Evolutionary conservation across 1,140 invertebrate genomes (phyloP).

Genomic region (Zaprionus gabonicus): DNA sequence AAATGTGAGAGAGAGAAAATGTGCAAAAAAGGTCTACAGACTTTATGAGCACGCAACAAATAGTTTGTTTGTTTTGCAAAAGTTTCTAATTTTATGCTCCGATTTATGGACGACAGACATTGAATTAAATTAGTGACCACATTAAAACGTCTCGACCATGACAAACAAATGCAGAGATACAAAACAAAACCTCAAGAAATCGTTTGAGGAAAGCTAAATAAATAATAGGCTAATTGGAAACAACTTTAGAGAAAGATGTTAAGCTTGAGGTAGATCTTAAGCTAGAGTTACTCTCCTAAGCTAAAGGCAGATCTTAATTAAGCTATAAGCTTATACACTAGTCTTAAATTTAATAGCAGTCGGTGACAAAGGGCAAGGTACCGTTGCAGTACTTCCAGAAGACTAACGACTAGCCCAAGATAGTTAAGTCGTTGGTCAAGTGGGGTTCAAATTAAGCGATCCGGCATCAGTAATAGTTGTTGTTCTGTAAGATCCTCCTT

Average conservation of each 20-base stretch:
- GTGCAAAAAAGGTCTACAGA: slow-evolving; percentile 35
- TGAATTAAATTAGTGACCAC: slow-evolving; percentile 35
- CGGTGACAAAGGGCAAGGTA: slow-evolving; percentile 44
- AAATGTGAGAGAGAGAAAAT: slow-evolving; percentile 30
- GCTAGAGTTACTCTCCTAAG: too few species aligned
- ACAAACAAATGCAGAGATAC: not conserved
- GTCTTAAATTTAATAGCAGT: slow-evolving; percentile 49
- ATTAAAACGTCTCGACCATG: slow-evolving; percentile 9
- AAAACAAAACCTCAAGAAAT: slow-evolving; percentile 14
- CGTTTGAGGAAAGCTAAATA: not conserved
- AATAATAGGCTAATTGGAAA: not conserved
- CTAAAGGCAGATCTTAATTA: too few species aligned
- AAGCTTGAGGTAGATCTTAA: not conserved
- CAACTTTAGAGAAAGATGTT: not conserved
- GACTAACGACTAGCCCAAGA: slow-evolving; percentile 45
- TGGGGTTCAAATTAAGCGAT: not conserved
- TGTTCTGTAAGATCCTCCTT: slow-evolving; percentile 75
- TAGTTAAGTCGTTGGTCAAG: not conserved
- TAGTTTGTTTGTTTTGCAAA: slow-evolving; percentile 47
- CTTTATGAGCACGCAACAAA: slow-evolving; percentile 37
- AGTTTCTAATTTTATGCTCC: slow-evolving; percentile 52
- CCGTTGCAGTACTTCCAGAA: slow-evolving; percentile 55
- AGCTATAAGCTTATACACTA: too few species aligned
- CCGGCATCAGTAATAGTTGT: slow-evolving; percentile 66
- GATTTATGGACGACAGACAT: slow-evolving; percentile 34